These are phyloP conservation scores for Zaprionus obscuricornis DNA, from an alignment of 2,888 invertebrate species.

Conservation along the genomic window DNA sequence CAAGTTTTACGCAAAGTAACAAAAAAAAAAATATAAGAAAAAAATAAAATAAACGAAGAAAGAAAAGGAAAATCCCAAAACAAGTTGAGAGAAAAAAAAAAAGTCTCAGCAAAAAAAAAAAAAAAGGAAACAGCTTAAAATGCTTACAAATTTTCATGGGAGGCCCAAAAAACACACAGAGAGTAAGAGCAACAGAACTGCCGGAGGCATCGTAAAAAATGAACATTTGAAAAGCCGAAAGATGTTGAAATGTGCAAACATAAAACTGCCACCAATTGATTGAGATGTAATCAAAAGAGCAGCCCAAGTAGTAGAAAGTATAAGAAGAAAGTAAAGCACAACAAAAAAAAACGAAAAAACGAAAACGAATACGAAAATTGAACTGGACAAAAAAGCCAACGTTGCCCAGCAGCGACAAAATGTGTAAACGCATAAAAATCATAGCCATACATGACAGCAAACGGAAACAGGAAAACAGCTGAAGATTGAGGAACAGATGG, in stretches of 20 bases:
- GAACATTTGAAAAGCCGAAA: slow-evolving; percentile 65
- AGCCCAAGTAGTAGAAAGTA: slow-evolving; percentile 37
- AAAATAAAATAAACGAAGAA: slow-evolving; percentile 8
- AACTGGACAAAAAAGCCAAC: slow-evolving; percentile 26
- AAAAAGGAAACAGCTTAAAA: slow-evolving; percentile 53
- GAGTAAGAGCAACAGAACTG: slow-evolving; percentile 25
- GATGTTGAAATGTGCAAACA: slow-evolving; percentile 69
- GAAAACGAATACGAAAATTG: not conserved
- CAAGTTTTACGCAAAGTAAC: slow-evolving; percentile 49
- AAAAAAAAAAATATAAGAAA: slow-evolving; percentile 7
- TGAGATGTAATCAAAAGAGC: slow-evolving; percentile 76
- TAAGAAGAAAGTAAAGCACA: not conserved
- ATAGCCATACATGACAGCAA: slow-evolving; percentile 36
- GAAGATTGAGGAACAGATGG: no score
- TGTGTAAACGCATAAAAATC: slow-evolving; percentile 61
- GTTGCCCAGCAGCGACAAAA: slow-evolving; percentile 29
- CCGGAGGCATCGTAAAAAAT: slow-evolving; percentile 71
- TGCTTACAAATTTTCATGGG: slow-evolving; percentile 64
- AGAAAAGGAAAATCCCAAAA: slow-evolving; percentile 21
- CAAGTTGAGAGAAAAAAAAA: slow-evolving; percentile 11
- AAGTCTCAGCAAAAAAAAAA: slow-evolving; percentile 29
- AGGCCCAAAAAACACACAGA: slow-evolving; percentile 9
- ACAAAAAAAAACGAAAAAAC: slow-evolving; percentile 8
- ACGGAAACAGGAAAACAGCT: no score
- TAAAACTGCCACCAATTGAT: slow-evolving; percentile 78